phyloP scores from a whole-genome alignment of 2,797 vertebrate genomes.

The Gymnoscopelus microlampas region DNA sequence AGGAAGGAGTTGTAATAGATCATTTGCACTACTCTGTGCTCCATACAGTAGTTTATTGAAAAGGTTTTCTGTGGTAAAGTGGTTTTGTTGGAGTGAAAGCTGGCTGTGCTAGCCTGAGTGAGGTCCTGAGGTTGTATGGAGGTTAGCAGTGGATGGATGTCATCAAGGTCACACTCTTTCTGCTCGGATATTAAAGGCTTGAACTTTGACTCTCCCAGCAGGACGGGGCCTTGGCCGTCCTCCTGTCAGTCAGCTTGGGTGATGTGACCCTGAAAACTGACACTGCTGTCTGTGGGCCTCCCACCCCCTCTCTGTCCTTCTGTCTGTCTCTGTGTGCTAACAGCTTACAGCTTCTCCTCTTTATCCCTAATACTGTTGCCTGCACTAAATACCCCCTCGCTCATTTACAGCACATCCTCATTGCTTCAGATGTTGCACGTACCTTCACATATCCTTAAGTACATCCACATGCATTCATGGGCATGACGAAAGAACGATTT shows the following conservation, averaged over 20 bases:
- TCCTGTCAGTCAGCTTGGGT: constrained; percentile 44
- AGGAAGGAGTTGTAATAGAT: no score
- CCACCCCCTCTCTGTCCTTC: constrained; percentile 11
- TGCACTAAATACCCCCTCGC: background rate
- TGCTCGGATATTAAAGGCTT: constrained; percentile 64
- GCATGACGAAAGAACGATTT: no score
- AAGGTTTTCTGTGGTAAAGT: constrained; percentile 12
- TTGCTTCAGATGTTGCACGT: no score
- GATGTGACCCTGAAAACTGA: constrained; percentile 69
- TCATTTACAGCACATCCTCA: no score
- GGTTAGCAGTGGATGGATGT: constrained; percentile 40
- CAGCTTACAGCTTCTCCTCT: constrained; percentile 14
- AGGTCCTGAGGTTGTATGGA: constrained; percentile 38
- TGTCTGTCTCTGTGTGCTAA: constrained; percentile 1
- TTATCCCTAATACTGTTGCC: constrained; percentile 18
- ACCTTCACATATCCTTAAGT: no score
- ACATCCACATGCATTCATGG: no score
- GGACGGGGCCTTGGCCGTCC: constrained; percentile 1
- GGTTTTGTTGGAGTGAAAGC: constrained; percentile 33
- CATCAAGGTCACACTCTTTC: constrained; percentile 56
- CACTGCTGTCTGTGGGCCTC: constrained; percentile 42
- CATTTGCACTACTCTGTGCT: no score
- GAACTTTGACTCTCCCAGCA: constrained; percentile 66
- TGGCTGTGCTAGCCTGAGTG: constrained; percentile 22
- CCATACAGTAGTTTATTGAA: constrained; percentile 42